Evolutionary conservation across 23 tunicate genomes (phyloP), one percentile per base, ranked within the genome.

Genomic region (Trididemnum miniatum): DNA sequence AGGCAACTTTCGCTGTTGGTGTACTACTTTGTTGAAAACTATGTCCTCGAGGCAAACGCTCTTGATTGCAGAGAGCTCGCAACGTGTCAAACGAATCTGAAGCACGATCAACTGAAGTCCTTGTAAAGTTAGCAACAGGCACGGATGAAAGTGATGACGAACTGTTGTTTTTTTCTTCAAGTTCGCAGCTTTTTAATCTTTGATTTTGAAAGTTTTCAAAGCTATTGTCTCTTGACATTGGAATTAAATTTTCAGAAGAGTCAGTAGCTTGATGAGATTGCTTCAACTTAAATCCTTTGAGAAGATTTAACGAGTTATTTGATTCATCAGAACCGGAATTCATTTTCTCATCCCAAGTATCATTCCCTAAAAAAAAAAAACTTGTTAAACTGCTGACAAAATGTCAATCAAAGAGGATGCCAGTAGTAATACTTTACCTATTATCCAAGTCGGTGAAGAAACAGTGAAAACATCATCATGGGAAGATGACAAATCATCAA

Each of bases 181-280:
- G 65, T 1, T 80, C 86, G 73, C 84, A 89, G 50, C 80, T 73
- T 64, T 90, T 85, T 85, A 85, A 71, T 65, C 84, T 86, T 75
- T 85, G 85, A 35, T 79, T 79, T 63, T 85, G 81, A 0, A 90
- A 40, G 62, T 90, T 88, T 65, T 90, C 96, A 37, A 75, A 37
- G 18, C 33, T 35, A 29, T 31, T n/a, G 51, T 71, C 39, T 25
- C 54, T 9, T 9, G 77, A 30, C 4, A 20, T 30, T 12, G 77
- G 4, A 5, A 20, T 51, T 3, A n/a, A 4, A 29, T 25, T 71
- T 30, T 32, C 44, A 29, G 29, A 71, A 71, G 44, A n/a, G 32
- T 75, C 39, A 9, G 80, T 24, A 2, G 85, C 12, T 7, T 15
- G 54, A 44, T 9, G 15, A 9, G 54, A 7, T 44, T 15, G 9